phyloP scores from a whole-genome alignment of 2,113 vertebrate species.

The human (Homo sapiens) region GRCh38 chr15:61122501-61123000 shows the following conservation, averaged over 20 bases:
- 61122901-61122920: constrained; percentile 49
- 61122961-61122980: constrained; percentile 68
- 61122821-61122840: background rate
- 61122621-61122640: background rate
- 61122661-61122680: background rate
- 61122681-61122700: background rate
- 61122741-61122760: background rate
- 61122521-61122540: background rate
- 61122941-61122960: constrained; percentile 42
- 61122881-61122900: constrained; percentile 14
- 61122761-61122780: background rate
- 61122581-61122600: background rate
- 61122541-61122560: background rate
- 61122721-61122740: background rate
- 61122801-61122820: background rate
- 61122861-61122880: background rate
- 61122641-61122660: background rate
- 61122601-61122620: background rate
- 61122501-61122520: background rate
- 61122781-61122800: background rate
- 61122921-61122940: constrained; percentile 62
- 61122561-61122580: background rate
- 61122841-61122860: background rate
- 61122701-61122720: background rate
- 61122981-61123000: constrained; percentile 70